Evolutionary conservation across 2,888 invertebrate genomes (phyloP).

Genomic region (Pyrrhosoma nymphula): DNA sequence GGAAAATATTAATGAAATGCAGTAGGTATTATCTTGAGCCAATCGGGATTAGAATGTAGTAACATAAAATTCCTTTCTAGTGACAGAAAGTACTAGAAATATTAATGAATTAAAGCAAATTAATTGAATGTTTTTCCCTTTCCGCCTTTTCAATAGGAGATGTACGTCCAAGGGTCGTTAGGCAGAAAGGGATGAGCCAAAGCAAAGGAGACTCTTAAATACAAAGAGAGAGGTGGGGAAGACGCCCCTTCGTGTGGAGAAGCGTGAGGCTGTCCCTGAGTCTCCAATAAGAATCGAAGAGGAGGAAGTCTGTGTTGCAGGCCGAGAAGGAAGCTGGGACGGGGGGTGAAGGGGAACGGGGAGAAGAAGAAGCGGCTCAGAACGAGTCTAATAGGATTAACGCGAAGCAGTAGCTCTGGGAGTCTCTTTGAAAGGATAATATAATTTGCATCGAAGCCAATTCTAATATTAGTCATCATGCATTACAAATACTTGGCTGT

Average conservation of each 20-base stretch:
- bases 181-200: not conserved
- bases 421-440: not conserved
- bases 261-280: not conserved
- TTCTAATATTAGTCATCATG: not conserved
- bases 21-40: no score
- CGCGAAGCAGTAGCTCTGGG: not conserved
- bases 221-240: not conserved
- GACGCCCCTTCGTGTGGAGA: not conserved
- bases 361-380: not conserved
- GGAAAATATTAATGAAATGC: no score
- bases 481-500: not conserved
- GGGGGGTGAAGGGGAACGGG: not conserved
- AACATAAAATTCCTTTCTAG: no score
- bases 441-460: not conserved
- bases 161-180: not conserved
- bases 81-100: no score
- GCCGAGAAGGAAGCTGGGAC: not conserved
- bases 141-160: no score
- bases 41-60: no score
- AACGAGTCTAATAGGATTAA: not conserved
- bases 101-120: no score
- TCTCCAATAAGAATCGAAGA: slow-evolving; percentile 5
- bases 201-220: not conserved
- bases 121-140: no score
- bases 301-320: not conserved